A percentile compares a stretch with the other conserved stretches of the same genome.
Evolutionary conservation across 2,797 vertebrate species (phyloP).

Genomic region (Eremophila alpestris): DNA sequence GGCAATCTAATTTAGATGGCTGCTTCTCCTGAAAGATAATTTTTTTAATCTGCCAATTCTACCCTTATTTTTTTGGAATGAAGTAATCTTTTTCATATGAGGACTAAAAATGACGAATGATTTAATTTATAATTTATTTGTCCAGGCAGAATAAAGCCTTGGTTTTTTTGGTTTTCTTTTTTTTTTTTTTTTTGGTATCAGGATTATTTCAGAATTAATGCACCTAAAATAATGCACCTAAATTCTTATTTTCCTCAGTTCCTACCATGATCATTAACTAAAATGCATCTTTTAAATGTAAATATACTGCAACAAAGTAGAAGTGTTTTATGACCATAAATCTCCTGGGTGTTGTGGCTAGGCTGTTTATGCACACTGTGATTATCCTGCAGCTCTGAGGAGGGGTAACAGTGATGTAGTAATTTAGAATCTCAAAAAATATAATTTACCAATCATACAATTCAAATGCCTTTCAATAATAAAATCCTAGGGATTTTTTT

Average conservation of each 20-base stretch:
- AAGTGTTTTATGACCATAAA: neutral
- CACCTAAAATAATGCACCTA: neutral
- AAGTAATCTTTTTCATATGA: slow-evolving; percentile 3
- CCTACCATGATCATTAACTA: neutral
- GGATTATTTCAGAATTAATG: neutral
- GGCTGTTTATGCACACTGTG: neutral
- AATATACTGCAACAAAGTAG: neutral
- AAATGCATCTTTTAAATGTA: neutral
- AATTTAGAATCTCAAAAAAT: neutral
- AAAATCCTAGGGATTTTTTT: neutral
- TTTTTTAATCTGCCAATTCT: slow-evolving; percentile 37
- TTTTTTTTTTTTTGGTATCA: neutral
- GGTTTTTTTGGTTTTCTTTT: neutral
- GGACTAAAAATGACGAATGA: slow-evolving; percentile 1
- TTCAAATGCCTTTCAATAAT: neutral
- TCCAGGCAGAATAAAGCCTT: neutral
- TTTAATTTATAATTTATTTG: slow-evolving; percentile 36
- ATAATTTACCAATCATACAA: neutral
- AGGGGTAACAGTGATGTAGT: neutral
- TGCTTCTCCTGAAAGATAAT: neutral
- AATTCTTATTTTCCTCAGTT: neutral
- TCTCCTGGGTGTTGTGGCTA: neutral
- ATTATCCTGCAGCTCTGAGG: neutral
- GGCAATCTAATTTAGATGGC: slow-evolving; percentile 43
- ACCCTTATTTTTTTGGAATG: neutral